Base-by-base conservation (phyloP, 2,113 vertebrate species). In the Gobius niger region DNA sequence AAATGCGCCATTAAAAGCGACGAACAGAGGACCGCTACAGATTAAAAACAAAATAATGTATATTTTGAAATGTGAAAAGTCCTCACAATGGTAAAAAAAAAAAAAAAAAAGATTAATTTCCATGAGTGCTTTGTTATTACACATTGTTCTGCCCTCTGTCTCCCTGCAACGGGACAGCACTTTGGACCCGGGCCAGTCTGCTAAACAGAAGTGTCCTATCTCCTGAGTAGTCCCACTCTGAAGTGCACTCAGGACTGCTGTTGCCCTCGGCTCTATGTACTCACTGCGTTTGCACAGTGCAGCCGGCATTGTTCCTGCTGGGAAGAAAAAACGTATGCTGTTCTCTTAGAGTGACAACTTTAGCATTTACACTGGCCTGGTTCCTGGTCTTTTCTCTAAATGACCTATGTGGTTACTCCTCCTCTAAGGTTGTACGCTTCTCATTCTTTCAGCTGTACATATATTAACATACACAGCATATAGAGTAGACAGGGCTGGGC, bases 241-340 rank as follows among this genome's bases (percentile, higher is more conserved):
- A 60, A 44, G 76, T 46, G 9, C 65, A 61, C 78, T 66, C 77
- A 69, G 69, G 79, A 65, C 47, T 59, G 47, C 63, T 62, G 51
- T 82, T 70, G 81, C 75, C 65, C 70, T 85, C 70, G 63, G 47
- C 68, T 68, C 19, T 75, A 61, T 73, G 61, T 63, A 46, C 41
- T 53, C 59, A 68, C 70, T 62, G 44, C 63, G 67, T 16, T 65
- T 49, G 66, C 41, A 63, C 16, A 67, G 53, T 18, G 40, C 34
- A 47, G 50, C 46, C 16, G 47, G 24, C 61, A 64, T 77, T 72
- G 67, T 63, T 73, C 66, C 42, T 42, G 40, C 16, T 73, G 72
- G 63, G 16, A 34, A 67, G 61, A 9, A 77, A 70, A 63, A 34
- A 34, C 24, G 41, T 75, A 40, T 54, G 63, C 14, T 70, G 63